phyloP scores from a whole-genome alignment of 1,140 invertebrate genomes.

The Polypedilum pembai region DNA sequence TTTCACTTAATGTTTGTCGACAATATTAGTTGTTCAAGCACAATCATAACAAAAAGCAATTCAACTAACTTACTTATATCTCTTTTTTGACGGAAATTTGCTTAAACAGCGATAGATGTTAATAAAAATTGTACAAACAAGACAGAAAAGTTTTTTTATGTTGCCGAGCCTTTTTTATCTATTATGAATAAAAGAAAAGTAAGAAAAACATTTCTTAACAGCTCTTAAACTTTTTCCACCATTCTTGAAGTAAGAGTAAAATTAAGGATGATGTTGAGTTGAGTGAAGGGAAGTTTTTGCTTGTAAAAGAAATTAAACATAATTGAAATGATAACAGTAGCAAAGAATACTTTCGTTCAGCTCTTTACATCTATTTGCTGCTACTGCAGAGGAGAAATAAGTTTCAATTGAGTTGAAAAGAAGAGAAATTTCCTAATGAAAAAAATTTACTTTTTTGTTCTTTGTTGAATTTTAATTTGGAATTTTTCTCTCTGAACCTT shows the following conservation, averaged over 20 bases:
- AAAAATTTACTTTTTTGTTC: background rate
- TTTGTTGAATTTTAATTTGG: too few relatives aligned
- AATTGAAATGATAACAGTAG: conserved; percentile 15
- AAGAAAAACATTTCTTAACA: conserved; percentile 1
- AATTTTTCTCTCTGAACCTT: too few relatives aligned
- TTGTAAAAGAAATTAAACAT: conserved; percentile 19
- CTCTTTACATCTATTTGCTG: background rate
- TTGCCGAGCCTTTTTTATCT: background rate
- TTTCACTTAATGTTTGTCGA: background rate
- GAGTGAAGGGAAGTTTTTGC: background rate
- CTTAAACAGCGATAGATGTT: background rate
- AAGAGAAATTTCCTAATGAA: background rate
- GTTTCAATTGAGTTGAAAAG: background rate
- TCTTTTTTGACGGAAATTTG: background rate
- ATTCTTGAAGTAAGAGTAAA: background rate
- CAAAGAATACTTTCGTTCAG: background rate
- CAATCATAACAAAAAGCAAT: background rate
- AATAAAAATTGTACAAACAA: conserved; percentile 8
- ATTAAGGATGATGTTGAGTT: background rate
- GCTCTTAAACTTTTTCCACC: conserved; percentile 10
- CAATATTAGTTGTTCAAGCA: background rate
- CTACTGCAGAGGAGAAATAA: background rate
- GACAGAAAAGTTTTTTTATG: background rate
- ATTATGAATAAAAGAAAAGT: background rate
- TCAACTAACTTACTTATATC: background rate